Percentiles rank a stretch among this genome's conserved stretches.
phyloP scores from a whole-genome alignment of 2,888 invertebrate genomes.

The Julus scandinavius region DNA sequence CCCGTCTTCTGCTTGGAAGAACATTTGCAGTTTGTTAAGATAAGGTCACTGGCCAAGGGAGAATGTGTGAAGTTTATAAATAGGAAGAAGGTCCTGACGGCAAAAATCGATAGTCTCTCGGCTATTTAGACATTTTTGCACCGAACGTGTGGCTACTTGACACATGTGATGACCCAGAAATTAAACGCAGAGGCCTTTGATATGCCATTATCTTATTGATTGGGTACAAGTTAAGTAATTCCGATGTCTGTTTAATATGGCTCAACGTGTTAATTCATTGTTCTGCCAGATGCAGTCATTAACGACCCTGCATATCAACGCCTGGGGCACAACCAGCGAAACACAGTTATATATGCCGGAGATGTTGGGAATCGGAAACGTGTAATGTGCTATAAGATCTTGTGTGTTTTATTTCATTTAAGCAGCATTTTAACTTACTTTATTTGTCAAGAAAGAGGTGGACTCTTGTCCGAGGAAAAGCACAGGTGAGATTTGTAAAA shows the following conservation, averaged over 20 bases:
- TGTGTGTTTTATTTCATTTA: neutral
- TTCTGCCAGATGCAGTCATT: neutral
- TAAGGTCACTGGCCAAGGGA: neutral
- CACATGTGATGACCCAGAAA: conserved; percentile 3
- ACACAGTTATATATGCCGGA: neutral
- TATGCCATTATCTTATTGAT: neutral
- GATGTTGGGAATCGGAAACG: neutral
- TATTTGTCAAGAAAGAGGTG: neutral
- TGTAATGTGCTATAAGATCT: neutral
- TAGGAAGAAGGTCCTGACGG: neutral
- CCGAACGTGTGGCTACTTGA: neutral
- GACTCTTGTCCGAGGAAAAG: neutral
- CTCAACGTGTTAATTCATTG: neutral
- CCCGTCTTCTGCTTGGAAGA: neutral
- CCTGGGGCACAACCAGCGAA: neutral
- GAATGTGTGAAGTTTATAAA: conserved; percentile 12
- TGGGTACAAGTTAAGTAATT: neutral
- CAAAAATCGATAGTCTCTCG: conserved; percentile 7
- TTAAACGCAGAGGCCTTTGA: neutral
- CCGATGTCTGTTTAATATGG: neutral
- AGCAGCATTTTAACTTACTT: neutral
- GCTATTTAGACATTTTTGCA: neutral
- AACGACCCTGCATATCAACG: neutral
- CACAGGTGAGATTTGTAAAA: neutral
- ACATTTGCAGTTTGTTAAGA: neutral